Evolutionary conservation across 1,140 invertebrate species (phyloP), one percentile per base, ranked within the genome.

Genomic region (Nephila pilipes): DNA sequence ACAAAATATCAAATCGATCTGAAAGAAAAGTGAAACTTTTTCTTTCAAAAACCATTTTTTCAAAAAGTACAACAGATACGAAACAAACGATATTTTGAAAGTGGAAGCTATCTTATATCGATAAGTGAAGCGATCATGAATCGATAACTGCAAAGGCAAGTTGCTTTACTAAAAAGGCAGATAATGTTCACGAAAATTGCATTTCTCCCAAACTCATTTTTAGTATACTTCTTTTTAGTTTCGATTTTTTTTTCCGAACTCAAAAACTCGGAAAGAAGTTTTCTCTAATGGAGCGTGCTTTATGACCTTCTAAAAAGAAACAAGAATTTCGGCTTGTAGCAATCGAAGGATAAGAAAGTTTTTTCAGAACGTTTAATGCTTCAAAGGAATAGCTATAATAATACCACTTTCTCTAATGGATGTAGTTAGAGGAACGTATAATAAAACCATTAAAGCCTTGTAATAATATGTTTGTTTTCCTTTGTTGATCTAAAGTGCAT

Each of bases 51-150:
- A 46, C 12, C 46, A 46, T 46, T 10, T 46, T 46, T 46, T 29
- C 25, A 10, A 12, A 12, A 65, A n/a, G 22, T 14, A n/a, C 25
- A 65, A n/a, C 25, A 12, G 63, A 65, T 65, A 65, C n/a, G 46
- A 25, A n/a, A 14, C 8, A 55, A 81, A 81, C 14, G 65, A 32
- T 16, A 8, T 32, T 36, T 75, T 75, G 29, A 75, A 75, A 75
- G 29, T 32, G 18, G 18, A 32, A 75, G 69, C 32, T 36, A 75
- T 75, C 69, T 32, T 36, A 75, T 36, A 36, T 75, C 69, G 69
- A 75, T 75, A 75, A 75, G 69, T 75, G 69, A 75, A 32, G 29
- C 69, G 69, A 75, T 75, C 29, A 75, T 75, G 69, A 75, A 75
- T 75, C 69, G 69, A 75, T 75, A 75, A 32, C 32, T 36, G 25